Evolutionary conservation across 2,797 vertebrate genomes (phyloP), one percentile per base, ranked within the genome.

Genomic region (Sebastes matsubarae): DNA sequence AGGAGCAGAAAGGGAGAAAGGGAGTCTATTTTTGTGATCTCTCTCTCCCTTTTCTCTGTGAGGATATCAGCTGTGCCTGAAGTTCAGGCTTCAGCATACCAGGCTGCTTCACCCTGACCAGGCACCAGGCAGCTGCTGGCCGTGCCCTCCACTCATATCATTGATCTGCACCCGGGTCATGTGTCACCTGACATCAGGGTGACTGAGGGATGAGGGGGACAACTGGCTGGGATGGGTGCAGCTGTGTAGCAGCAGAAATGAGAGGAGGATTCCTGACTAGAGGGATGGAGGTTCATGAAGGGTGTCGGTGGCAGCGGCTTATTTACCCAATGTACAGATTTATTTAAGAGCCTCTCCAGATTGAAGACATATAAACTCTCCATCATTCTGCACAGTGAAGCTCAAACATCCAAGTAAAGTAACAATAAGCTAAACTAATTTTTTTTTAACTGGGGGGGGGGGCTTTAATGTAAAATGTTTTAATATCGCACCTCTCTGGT

Each of bases 401-500:
- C 13, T 52, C 6, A 59, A 16, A 50, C 64, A 29, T 68, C 16
- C 2, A n/a, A 32, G 18, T 50, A 2, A 18, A 50, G 27, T 25
- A 50, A 50, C n/a, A 52, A 16, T 30, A 22, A 27, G 50, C 1
- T 5, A 66, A 52, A 34, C 18, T 6, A 0, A n/a, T 10, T 27
- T 68, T 13, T 1, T 64, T 24, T 36, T 57, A 25, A 27, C 20
- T 6, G 25, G 7, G 38, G 3, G 0, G 13, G 30, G 7, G 7
- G 59, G 11, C 11, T 57, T 46, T 30, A 10, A 60, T 5, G 20
- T 71, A n/a, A 61, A 46, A 22, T 13, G 4, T 9, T 66, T 58
- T 29, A 20, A 6, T 32, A 38, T 65, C 46, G 3, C 63, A 99
- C 97, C 97, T 99, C 97, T 94, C 96, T 88, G 36, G 94, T 90